Evolutionary conservation across 2,113 vertebrate genomes (phyloP), one percentile per base, ranked within the genome.

Genomic region (Rhabdomys dilectus): DNA sequence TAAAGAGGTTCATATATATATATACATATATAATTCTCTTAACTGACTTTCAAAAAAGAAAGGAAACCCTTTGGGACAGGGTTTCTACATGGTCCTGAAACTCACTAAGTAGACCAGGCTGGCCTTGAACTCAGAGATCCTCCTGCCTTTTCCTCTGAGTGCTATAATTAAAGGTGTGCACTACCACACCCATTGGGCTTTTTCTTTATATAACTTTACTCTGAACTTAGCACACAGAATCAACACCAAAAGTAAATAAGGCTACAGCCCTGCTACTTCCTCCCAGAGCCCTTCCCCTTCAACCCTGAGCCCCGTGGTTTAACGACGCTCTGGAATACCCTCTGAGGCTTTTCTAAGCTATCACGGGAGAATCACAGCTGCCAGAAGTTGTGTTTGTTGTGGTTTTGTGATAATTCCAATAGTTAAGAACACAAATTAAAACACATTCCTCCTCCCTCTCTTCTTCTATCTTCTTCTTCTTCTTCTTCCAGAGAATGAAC

Each of bases 11-110:
- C 21, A 89, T 95, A 24, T 78, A 70, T 81, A 39, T 78, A 58
- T 24, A 22, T 68, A 77, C 76, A 39, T 78, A 68, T 36, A 64
- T 88, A 78, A n/a, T 94, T 96, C 19, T 91, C 53, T 85, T 95
- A 92, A 70, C 21, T 89, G 89, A 91, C 4, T 82, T 82, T 19
- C 8, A 70, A 68, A 45, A 68, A 56, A 31, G 66, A 68, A 68
- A 34, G 64, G 0, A 68, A 68, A 12, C n/a, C 42, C n/a, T 75
- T 75, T 62, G n/a, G 39, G 39, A 64, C 58, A 85, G 39, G 24
- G 39, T 64, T 26, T 85, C 56, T 85, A 64, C 39, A 64, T 17
- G 64, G 82, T 64, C 39, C 58, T 64, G 26, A 58, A n/a, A 11
- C 34, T 81, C 58, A 64, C 15, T 31, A 19, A 19, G 39, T 45